These are phyloP conservation scores for Nymphicus hollandicus DNA, from an alignment of 2,113 vertebrate species.

Conservation along the genomic window DNA sequence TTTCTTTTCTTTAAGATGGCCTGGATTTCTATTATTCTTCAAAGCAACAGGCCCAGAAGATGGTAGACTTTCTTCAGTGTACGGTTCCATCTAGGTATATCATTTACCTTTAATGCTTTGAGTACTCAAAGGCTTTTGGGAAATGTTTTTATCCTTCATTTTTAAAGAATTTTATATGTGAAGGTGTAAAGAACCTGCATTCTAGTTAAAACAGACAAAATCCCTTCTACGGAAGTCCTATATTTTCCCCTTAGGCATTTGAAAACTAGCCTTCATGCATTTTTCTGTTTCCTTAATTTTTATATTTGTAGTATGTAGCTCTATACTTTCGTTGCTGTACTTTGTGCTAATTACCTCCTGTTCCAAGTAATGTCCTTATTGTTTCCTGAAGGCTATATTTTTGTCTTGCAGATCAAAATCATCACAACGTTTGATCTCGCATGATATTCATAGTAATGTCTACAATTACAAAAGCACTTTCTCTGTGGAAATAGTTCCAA, in stretches of 20 bases:
- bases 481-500: slow-evolving; percentile 94
- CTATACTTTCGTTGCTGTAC: neutral
- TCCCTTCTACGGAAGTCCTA: rapidly evolving
- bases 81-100: slow-evolving; percentile 90
- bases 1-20: slow-evolving; percentile 80
- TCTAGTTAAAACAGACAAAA: neutral
- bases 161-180: neutral
- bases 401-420: slow-evolving; percentile 82
- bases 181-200: neutral
- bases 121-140: neutral
- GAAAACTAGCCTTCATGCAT: neutral
- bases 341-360: neutral
- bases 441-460: slow-evolving; percentile 92
- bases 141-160: neutral
- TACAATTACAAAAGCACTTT: slow-evolving; percentile 98
- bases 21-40: slow-evolving; percentile 95
- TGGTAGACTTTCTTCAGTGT: slow-evolving; percentile 95
- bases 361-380: neutral
- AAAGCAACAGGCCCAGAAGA: slow-evolving; percentile 96
- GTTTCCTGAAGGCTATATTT: neutral
- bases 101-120: neutral
- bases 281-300: neutral
- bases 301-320: neutral
- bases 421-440: slow-evolving; percentile 94
- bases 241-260: neutral